phyloP scores from a whole-genome alignment of 2,113 vertebrate species.

The Ochotona curzoniae region DNA sequence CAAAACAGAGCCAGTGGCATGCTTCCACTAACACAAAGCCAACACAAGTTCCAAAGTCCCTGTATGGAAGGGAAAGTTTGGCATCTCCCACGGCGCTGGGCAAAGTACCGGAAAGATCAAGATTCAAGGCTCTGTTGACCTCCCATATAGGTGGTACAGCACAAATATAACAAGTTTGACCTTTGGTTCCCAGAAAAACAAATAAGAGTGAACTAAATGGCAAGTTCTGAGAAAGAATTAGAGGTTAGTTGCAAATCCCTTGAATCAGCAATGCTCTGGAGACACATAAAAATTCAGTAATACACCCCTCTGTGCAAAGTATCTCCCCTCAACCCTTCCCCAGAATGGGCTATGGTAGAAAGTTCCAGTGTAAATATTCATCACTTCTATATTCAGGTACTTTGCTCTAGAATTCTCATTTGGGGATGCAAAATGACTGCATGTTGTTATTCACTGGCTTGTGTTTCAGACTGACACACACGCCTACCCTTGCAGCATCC shows the following conservation, averaged over 20 bases:
- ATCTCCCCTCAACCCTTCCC: neutral
- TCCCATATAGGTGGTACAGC: neutral
- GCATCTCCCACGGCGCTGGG: neutral
- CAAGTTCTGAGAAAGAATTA: constrained; percentile 59
- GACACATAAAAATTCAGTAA: constrained; percentile 61
- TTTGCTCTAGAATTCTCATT: constrained; percentile 26
- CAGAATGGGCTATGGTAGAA: constrained; percentile 15
- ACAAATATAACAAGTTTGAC: constrained; percentile 55
- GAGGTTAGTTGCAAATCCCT: constrained; percentile 43
- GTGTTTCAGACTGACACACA: neutral
- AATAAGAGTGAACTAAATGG: constrained; percentile 64
- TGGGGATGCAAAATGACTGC: constrained; percentile 3
- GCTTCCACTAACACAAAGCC: neutral
- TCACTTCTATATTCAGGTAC: neutral
- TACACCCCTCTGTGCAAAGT: constrained; percentile 46
- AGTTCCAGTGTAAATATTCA: constrained; percentile 69
- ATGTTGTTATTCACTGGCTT: constrained; percentile 44
- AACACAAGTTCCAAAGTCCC: neutral
- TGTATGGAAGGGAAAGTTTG: neutral
- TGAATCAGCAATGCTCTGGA: constrained; percentile 20
- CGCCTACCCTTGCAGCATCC: neutral
- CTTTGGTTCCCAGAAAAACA: constrained; percentile 72
- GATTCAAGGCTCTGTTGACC: neutral
- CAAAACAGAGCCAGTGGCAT: neutral
- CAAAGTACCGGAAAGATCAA: neutral